Evolutionary conservation across 2,888 invertebrate genomes (phyloP).

Genomic region (Pyralis farinalis): DNA sequence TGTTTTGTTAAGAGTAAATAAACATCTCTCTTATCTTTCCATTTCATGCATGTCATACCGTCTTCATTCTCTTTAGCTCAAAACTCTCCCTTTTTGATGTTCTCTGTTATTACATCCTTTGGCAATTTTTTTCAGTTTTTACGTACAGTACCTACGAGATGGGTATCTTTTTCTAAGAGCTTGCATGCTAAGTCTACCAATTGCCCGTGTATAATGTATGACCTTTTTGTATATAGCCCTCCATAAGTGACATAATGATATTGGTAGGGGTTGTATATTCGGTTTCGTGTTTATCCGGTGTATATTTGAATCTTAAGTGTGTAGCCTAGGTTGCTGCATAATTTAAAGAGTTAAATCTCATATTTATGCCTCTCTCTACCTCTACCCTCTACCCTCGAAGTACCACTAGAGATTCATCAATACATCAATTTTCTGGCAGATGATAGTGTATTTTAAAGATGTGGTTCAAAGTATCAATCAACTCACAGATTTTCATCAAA

Average conservation of each 20-base stretch:
- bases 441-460: constrained; percentile 17
- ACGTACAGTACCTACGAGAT: constrained; percentile 37
- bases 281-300: constrained; percentile 31
- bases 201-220: constrained; percentile 35
- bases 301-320: constrained; percentile 29
- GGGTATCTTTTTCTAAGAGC: constrained; percentile 32
- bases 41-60: constrained; percentile 28
- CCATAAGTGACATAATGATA: constrained; percentile 28
- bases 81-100: constrained; percentile 29
- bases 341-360: constrained; percentile 34
- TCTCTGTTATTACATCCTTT: constrained; percentile 28
- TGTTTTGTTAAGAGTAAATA: constrained; percentile 36
- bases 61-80: constrained; percentile 29
- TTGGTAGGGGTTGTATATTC: constrained; percentile 28
- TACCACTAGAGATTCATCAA: constrained; percentile 21
- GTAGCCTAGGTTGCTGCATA: constrained; percentile 32
- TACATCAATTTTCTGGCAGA: constrained; percentile 14
- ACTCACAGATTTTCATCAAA: constrained; percentile 18
- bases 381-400: constrained; percentile 21
- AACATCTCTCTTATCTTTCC: constrained; percentile 27
- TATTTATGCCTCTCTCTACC: constrained; percentile 25
- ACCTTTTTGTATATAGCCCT: constrained; percentile 28
- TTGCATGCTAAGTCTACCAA: constrained; percentile 36
- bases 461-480: constrained; percentile 26
- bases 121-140: constrained; percentile 37